A percentile compares a stretch with the other conserved stretches of the same genome.
Evolutionary conservation across 2,113 vertebrate genomes (phyloP).

Genomic region (Sphyrna mokarran): DNA sequence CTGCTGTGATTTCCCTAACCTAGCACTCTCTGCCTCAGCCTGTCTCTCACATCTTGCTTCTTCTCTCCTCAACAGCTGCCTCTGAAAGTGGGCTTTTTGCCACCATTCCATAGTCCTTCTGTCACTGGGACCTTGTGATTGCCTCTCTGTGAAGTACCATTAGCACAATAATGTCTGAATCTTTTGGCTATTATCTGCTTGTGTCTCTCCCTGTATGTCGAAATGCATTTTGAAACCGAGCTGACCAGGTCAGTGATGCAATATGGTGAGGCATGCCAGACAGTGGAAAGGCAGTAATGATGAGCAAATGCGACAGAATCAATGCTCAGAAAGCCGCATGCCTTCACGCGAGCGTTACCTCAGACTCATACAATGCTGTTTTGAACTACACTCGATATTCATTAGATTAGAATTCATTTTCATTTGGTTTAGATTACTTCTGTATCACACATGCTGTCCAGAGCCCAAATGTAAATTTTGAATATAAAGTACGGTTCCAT

Average conservation of each 20-base stretch:
- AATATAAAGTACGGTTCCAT: background rate
- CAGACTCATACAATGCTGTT: background rate
- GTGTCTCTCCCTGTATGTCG: background rate
- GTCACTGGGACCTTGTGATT: background rate
- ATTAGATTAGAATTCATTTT: background rate
- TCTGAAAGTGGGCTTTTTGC: background rate
- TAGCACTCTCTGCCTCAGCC: background rate
- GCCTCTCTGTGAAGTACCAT: background rate
- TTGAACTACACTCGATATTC: background rate
- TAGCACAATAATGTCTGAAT: background rate
- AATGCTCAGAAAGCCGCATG: background rate
- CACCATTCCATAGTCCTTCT: background rate
- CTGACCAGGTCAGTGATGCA: background rate
- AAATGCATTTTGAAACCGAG: background rate
- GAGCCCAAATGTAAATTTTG: background rate
- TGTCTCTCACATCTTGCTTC: too few relatives aligned
- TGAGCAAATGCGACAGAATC: background rate
- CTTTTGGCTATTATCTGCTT: background rate
- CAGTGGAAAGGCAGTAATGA: background rate
- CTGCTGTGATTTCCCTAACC: background rate
- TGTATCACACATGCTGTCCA: background rate
- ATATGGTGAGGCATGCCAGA: background rate
- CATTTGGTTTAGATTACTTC: slow-evolving; percentile 27
- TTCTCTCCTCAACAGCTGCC: background rate
- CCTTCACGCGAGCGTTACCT: background rate